Conservation (phyloP, 2,888 invertebrate species). For the Dasypolia templi region DNA sequence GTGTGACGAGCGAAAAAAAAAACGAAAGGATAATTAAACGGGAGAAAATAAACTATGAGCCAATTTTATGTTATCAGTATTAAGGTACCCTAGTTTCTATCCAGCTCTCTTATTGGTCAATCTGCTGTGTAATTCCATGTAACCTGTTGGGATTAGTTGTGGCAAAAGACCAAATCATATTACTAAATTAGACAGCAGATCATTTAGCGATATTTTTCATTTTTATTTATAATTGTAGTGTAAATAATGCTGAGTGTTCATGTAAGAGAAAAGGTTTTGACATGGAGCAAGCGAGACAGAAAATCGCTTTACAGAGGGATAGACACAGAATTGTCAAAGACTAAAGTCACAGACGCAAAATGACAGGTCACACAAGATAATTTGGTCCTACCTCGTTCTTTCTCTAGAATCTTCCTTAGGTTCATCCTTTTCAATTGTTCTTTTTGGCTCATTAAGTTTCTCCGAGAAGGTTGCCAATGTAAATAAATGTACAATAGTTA, state of each 20-base stretch:
- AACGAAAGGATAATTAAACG: not conserved
- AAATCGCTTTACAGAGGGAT: not conserved
- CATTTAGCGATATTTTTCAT: too few relatives aligned
- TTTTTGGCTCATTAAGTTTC: slow-evolving; percentile 34
- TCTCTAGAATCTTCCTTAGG: not conserved
- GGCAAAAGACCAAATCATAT: not conserved
- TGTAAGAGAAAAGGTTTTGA: not conserved
- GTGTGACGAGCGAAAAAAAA: slow-evolving; percentile 18
- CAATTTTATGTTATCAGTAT: not conserved
- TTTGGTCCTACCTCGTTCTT: not conserved
- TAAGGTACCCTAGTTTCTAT: not conserved
- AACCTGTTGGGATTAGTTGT: not conserved
- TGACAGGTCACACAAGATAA: not conserved
- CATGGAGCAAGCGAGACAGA: not conserved
- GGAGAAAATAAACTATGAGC: slow-evolving; percentile 26
- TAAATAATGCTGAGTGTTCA: slow-evolving; percentile 34
- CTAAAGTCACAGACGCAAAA: not conserved
- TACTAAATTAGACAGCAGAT: not conserved
- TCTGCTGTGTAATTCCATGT: not conserved
- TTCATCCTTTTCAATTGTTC: slow-evolving; percentile 27
- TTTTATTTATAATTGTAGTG: slow-evolving; percentile 22
- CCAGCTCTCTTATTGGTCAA: not conserved
- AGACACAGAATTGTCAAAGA: not conserved
- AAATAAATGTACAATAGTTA: slow-evolving; percentile 62
- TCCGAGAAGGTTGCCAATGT: slow-evolving; percentile 47